Base-by-base conservation (phyloP, 2,797 vertebrate genomes). In the Oreortyx pictus region DNA sequence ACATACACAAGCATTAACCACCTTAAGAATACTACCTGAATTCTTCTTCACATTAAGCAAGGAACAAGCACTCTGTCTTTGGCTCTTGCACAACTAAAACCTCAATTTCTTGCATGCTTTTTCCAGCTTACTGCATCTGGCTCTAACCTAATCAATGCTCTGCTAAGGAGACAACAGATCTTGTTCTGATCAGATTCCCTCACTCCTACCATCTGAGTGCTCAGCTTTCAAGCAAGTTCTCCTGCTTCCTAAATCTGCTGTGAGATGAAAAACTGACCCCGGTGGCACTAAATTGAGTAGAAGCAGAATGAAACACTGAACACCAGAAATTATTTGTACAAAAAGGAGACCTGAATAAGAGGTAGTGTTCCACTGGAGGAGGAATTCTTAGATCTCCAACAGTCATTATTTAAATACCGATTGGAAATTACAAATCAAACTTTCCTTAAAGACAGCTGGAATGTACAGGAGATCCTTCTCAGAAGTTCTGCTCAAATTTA, bases 341-440 rank as follows among this genome's bases (percentile, higher is more conserved):
- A 91, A 87, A 92, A 18, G 35, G 86, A 50, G 46, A 86, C 72
- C 79, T 73, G 25, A 87, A 62, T 61, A 43, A 83, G 81, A 72
- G 73, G 57, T 56, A 76, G 67, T 71, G 56, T 61, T 86, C 80
- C 29, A 33, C 1, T 9, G 18, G 77, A 96, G 61, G 74, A 93
- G 90, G 94, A 96, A 88, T 92, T 93, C 60, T 77, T 88, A 64
- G 15, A 65, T 88, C 50, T 94, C 88, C 81, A 89, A 59, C 4
- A 16, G 71, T 37, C 8, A 27, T 88, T 95, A 41, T 41, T 41
- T 87, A 94, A 92, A 82, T 80, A 95, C 76, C 25, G 31, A 54
- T 31, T 87, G 56, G 79, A 95, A 96, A 95, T 88, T 75, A 93
- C 93, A 96, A 95, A 96, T 89, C 85, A 73, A 92, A 82, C 31